Evolutionary conservation across 2,888 invertebrate genomes (phyloP).

Genomic region (Leptinotarsa tumamoca): DNA sequence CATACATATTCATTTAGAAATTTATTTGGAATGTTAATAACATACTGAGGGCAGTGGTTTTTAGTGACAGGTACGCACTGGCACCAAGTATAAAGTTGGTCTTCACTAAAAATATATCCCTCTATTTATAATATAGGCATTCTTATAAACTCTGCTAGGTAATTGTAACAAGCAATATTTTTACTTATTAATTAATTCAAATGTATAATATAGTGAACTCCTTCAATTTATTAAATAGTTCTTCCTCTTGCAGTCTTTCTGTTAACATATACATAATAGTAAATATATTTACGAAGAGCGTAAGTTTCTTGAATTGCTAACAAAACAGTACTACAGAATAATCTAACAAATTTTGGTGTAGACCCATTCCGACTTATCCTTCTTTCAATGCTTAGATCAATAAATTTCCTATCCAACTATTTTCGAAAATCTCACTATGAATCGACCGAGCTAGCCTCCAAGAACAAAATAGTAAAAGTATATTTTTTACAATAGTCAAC

Average conservation of each 20-base stretch:
- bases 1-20: constrained; percentile 24
- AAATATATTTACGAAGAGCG: not conserved
- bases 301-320: not conserved
- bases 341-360: not conserved
- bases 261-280: constrained; percentile 7
- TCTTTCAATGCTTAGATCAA: not conserved
- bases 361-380: not conserved
- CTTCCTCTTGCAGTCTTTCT: constrained; percentile 27
- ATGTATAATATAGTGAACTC: constrained; percentile 19
- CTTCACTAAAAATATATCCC: constrained; percentile 39
- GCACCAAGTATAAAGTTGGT: constrained; percentile 24
- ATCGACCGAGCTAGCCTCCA: constrained; percentile 46
- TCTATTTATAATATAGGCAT: constrained; percentile 40
- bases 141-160: constrained; percentile 35
- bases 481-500: constrained; percentile 41
- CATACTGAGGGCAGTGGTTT: constrained; percentile 36
- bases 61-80: constrained; percentile 29
- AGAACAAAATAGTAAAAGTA: constrained; percentile 31
- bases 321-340: not conserved
- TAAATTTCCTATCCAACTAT: constrained; percentile 29
- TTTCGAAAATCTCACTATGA: constrained; percentile 32
- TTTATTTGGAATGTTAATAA: constrained; percentile 31
- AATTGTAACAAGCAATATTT: constrained; percentile 51
- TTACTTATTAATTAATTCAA: constrained; percentile 5
- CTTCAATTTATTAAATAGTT: not conserved